phyloP scores from a whole-genome alignment of 2,113 vertebrate species.

The Cebus imitator region DNA sequence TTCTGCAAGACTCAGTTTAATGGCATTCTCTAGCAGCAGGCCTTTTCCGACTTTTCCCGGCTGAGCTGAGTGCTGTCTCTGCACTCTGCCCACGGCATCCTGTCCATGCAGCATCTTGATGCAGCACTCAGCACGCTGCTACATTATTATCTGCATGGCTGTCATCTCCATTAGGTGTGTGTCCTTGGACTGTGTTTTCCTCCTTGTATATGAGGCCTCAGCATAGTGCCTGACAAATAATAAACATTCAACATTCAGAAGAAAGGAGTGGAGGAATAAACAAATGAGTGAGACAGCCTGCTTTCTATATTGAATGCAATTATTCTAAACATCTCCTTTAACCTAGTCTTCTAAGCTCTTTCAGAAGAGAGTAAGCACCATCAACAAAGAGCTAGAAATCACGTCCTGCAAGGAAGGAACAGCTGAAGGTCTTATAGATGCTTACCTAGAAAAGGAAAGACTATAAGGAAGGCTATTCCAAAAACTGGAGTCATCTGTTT shows the following conservation, averaged over 20 bases:
- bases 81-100: accelerated
- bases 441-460: background rate
- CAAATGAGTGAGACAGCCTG: background rate
- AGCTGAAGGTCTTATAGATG: background rate
- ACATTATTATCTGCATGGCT: accelerated
- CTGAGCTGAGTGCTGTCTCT: background rate
- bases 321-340: background rate
- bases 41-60: background rate
- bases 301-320: background rate
- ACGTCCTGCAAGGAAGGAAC: background rate
- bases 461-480: background rate
- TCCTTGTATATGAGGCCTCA: background rate
- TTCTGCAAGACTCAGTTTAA: background rate
- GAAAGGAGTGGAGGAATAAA: background rate
- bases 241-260: background rate
- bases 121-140: accelerated
- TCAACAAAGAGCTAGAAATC: background rate
- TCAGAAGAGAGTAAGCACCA: background rate
- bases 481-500: background rate
- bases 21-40: background rate
- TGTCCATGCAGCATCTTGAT: accelerated
- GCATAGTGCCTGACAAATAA: background rate
- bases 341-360: background rate
- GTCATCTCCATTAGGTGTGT: accelerated
- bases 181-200: background rate